These are phyloP conservation scores for Eretmochelys imbricata DNA, from an alignment of 2,113 vertebrate genomes.

Conservation along the genomic window DNA sequence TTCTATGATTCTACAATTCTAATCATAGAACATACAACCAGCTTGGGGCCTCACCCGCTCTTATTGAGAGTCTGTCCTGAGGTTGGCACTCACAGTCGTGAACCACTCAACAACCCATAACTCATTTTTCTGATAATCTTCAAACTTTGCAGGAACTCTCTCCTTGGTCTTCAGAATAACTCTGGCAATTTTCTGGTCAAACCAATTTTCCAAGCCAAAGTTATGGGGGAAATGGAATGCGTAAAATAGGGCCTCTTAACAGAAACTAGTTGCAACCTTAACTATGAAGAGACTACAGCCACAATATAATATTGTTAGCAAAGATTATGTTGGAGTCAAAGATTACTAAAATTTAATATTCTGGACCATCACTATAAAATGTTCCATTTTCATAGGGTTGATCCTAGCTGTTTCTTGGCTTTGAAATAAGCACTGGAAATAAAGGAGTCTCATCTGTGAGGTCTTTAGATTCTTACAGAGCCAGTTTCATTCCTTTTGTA, in stretches of 20 bases:
- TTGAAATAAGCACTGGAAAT: not conserved
- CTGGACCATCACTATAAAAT: not conserved
- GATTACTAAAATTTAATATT: not conserved
- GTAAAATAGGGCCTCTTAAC: not conserved
- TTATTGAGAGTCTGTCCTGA: no score
- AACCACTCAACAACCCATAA: no score
- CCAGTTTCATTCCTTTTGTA: not conserved
- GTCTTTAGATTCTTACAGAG: not conserved
- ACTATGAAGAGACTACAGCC: not conserved
- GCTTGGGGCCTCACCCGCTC: no score
- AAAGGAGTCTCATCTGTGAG: not conserved
- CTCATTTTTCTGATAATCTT: no score
- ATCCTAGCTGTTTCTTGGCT: not conserved
- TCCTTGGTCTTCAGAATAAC: not conserved
- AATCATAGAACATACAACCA: no score
- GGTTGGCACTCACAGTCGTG: no score
- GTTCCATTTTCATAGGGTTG: not conserved
- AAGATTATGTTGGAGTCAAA: not conserved
- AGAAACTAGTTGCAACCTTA: not conserved
- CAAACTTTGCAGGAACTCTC: not conserved
- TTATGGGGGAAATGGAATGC: not conserved
- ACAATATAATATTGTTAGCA: not conserved
- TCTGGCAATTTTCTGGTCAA: not conserved
- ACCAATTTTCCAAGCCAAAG: accelerated
- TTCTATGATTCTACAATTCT: no score